Evolutionary conservation across 2,888 invertebrate genomes (phyloP).

Genomic region (Taphrorychus bicolor): DNA sequence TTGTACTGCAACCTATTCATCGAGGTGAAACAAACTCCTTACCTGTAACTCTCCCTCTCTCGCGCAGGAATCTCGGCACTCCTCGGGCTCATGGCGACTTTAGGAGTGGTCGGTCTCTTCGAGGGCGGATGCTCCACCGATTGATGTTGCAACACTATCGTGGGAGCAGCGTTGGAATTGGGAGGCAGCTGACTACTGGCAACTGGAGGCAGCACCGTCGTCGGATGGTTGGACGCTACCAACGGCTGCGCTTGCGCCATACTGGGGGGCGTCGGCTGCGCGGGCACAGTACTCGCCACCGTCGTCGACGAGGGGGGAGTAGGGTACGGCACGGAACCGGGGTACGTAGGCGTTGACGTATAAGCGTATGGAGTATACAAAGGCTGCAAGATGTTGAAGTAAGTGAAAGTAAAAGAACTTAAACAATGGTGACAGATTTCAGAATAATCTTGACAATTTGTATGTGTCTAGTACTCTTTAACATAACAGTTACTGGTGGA

Average conservation of each 20-base stretch:
- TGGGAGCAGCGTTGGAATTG: constrained; percentile 7
- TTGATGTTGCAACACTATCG: constrained; percentile 15
- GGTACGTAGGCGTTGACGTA: constrained; percentile 64
- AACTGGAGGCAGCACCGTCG: constrained; percentile 11
- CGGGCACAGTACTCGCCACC: constrained; percentile 31
- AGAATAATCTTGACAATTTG: too few relatives aligned
- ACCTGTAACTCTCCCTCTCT: constrained; percentile 89
- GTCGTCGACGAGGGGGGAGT: constrained; percentile 36
- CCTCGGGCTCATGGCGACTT: constrained; percentile 30
- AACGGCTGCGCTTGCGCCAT: constrained; percentile 25
- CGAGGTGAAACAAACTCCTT: constrained; percentile 42
- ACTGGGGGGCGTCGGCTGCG: constrained; percentile 27
- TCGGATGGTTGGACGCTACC: constrained; percentile 8
- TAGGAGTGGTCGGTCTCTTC: constrained; percentile 27
- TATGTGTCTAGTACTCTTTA: too few relatives aligned
- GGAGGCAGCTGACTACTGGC: not conserved
- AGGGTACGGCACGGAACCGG: constrained; percentile 36
- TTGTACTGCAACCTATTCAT: not conserved
- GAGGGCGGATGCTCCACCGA: constrained; percentile 9
- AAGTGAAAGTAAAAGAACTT: not conserved
- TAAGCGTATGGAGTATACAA: constrained; percentile 83
- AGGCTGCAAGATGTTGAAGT: too few relatives aligned
- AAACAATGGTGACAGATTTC: constrained; percentile 14
- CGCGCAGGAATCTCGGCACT: constrained; percentile 54
- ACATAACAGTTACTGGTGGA: too few relatives aligned